Evolutionary conservation across 35 echinoderm and acorn worm genomes (phyloP).

Genomic region (Lytechinus variegatus): DNA sequence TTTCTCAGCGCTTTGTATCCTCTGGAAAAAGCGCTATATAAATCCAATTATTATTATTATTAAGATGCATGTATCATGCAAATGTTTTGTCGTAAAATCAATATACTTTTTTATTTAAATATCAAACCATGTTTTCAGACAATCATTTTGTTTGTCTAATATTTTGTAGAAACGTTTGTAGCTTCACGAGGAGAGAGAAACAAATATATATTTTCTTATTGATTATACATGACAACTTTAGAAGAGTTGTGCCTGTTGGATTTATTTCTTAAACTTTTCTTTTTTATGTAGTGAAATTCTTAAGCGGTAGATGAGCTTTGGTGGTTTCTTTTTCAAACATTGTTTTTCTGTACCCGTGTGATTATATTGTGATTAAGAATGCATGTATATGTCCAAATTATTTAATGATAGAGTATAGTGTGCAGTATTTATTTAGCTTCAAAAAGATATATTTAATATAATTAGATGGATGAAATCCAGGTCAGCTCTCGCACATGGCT

Average conservation of each 20-base stretch:
- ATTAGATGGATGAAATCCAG: neutral
- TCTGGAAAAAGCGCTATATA: too few relatives aligned
- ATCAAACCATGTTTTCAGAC: too few relatives aligned
- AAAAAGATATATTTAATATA: neutral
- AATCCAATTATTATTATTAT: too few relatives aligned
- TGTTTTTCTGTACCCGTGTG: neutral
- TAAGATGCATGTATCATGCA: too few relatives aligned
- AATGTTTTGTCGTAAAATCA: too few relatives aligned
- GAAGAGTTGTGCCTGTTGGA: neutral
- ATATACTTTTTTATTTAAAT: too few relatives aligned
- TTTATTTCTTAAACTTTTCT: neutral
- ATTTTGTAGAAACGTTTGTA: neutral
- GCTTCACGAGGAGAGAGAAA: neutral
- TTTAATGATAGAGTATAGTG: neutral
- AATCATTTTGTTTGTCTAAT: too few relatives aligned
- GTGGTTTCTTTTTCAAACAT: neutral
- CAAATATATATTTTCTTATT: neutral
- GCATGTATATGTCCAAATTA: neutral
- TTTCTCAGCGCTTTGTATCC: too few relatives aligned
- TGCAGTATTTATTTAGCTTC: slow-evolving; percentile 6
- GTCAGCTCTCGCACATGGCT: neutral
- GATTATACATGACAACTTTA: neutral
- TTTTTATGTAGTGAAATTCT: neutral
- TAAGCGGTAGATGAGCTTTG: neutral
- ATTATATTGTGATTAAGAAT: neutral